Percentiles rank a stretch among this genome's conserved stretches.
These are phyloP conservation scores for Pterostichus niger DNA, from an alignment of 2,888 invertebrate species.

Conservation along the genomic window DNA sequence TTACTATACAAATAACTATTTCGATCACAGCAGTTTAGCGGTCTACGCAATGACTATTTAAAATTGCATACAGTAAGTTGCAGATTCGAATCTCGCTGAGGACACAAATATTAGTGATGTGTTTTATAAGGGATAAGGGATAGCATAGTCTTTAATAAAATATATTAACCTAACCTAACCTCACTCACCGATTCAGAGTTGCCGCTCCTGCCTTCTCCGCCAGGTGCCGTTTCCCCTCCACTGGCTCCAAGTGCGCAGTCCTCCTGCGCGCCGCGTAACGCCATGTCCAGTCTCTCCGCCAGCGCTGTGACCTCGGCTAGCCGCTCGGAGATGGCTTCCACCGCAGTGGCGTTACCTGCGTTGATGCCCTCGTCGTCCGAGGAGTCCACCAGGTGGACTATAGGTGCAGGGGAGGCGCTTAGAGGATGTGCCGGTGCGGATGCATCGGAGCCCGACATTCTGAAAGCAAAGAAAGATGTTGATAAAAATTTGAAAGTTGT, in stretches of 20 bases:
- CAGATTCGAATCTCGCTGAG: no score
- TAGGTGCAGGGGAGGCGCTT: conserved; percentile 61
- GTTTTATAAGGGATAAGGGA: no score
- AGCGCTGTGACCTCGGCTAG: conserved; percentile 83
- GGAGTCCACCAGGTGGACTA: conserved; percentile 68
- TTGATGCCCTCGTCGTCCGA: conserved; percentile 67
- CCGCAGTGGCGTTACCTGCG: conserved; percentile 81
- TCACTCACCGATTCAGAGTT: no score
- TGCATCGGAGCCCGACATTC: conserved; percentile 70
- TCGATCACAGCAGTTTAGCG: no score
- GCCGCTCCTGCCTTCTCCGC: not conserved
- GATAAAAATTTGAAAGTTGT: no score
- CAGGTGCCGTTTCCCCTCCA: not conserved
- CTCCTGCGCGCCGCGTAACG: conserved; percentile 79
- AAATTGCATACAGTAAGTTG: no score
- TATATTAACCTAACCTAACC: no score
- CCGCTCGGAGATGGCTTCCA: conserved; percentile 84
- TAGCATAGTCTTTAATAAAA: no score
- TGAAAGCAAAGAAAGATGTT: conserved; percentile 66
- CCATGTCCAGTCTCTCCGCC: conserved; percentile 84
- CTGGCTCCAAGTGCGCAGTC: conserved; percentile 71
- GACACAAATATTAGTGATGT: no score
- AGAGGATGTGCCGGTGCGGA: conserved; percentile 67
- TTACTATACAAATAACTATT: no score
- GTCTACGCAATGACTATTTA: no score